Conservation (phyloP, 1,140 invertebrate species). For the Lordiphosa collinella region DNA sequence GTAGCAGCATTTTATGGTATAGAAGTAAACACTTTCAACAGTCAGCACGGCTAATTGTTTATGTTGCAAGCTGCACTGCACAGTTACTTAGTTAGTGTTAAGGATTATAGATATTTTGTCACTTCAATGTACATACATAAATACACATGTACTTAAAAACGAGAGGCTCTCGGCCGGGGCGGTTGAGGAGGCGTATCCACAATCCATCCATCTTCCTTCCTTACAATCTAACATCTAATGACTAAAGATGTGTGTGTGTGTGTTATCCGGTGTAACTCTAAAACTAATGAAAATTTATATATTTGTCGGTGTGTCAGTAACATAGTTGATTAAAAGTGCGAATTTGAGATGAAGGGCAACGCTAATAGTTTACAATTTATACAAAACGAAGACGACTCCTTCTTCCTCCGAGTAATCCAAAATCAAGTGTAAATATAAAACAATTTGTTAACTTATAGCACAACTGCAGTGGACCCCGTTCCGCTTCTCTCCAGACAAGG, state of each 20-base stretch:
- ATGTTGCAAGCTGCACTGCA: conserved; percentile 53
- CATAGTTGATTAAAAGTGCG: conserved; percentile 12
- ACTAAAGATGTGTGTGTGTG: conserved; percentile 40
- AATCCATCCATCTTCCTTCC: conserved; percentile 3
- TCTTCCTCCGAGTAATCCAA: conserved; percentile 7
- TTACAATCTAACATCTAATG: conserved; percentile 55
- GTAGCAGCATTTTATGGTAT: conserved; percentile 33
- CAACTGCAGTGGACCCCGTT: conserved; percentile 11
- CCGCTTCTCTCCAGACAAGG: conserved; percentile 14
- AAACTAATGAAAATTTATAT: conserved; percentile 46
- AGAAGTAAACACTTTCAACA: conserved; percentile 62
- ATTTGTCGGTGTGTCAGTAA: conserved; percentile 17
- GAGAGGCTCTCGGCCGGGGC: neutral
- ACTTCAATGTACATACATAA: conserved; percentile 51
- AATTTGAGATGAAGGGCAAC: conserved; percentile 33
- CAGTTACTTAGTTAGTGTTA: conserved; percentile 32
- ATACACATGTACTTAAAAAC: conserved; percentile 43
- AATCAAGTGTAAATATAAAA: conserved; percentile 34
- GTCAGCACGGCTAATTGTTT: conserved; percentile 50
- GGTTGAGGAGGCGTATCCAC: neutral
- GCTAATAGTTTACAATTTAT: conserved; percentile 41
- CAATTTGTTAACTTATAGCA: conserved; percentile 43
- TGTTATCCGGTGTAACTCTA: conserved; percentile 30
- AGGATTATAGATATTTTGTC: conserved; percentile 20
- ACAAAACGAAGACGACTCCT: conserved; percentile 30